Evolutionary conservation across 2,797 vertebrate species (phyloP).

Genomic region (Ibycter americanus): DNA sequence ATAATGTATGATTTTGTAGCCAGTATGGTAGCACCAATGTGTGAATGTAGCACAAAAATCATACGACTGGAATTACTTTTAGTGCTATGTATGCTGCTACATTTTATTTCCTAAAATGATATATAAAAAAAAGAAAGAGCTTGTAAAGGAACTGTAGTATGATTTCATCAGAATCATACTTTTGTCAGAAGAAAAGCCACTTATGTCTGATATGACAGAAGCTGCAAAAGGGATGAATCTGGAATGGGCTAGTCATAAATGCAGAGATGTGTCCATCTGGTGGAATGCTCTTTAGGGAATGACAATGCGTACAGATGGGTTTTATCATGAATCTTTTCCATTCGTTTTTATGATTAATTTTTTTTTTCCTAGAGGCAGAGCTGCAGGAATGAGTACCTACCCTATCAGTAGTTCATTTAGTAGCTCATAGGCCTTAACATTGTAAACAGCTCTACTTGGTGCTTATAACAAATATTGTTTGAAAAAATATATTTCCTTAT

Average conservation of each 20-base stretch:
- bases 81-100: background rate
- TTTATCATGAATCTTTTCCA: background rate
- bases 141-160: background rate
- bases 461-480: background rate
- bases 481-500: background rate
- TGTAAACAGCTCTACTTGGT: background rate
- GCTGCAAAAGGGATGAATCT: background rate
- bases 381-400: background rate
- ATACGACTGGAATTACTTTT: background rate
- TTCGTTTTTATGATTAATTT: background rate
- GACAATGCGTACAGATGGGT: rapidly evolving
- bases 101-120: background rate
- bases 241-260: background rate
- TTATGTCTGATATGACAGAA: background rate
- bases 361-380: background rate
- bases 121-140: background rate
- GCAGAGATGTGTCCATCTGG: background rate
- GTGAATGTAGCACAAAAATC: background rate
- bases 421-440: background rate
- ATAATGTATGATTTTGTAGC: background rate
- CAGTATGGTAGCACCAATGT: background rate
- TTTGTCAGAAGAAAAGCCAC: background rate
- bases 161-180: background rate
- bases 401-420: background rate
- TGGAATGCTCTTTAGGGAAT: background rate